Conservation (phyloP, 2,797 vertebrate species). For the Botia almorhae region DNA sequence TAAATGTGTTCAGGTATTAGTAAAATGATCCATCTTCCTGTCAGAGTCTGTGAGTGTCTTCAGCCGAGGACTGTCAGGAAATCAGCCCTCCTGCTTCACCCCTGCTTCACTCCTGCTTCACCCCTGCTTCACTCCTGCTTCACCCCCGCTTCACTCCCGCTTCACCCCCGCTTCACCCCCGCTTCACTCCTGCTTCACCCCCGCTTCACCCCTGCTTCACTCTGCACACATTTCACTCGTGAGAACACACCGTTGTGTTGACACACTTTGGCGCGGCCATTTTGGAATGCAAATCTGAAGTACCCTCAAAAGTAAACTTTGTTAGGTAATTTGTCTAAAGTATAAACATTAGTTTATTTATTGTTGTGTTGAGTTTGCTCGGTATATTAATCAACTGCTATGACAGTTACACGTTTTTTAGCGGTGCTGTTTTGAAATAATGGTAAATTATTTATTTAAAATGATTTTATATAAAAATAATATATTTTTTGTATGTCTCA, state of each 20-base stretch:
- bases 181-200: too few relatives aligned
- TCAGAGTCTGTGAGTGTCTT: conserved; percentile 30
- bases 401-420: not conserved
- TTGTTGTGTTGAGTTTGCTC: not conserved
- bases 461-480: too few relatives aligned
- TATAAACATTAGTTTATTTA: not conserved
- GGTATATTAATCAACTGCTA: not conserved
- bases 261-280: conserved; percentile 24
- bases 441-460: too few relatives aligned
- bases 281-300: conserved; percentile 20
- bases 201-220: too few relatives aligned
- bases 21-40: conserved; percentile 47
- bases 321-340: conserved; percentile 5
- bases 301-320: too few relatives aligned
- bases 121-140: too few relatives aligned
- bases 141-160: too few relatives aligned
- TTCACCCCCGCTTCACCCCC: too few relatives aligned
- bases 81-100: conserved; percentile 15
- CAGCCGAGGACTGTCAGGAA: conserved; percentile 20
- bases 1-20: conserved; percentile 26
- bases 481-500: too few relatives aligned
- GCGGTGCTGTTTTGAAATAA: not conserved
- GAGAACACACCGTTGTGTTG: conserved; percentile 20
- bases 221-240: too few relatives aligned
- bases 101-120: too few relatives aligned